Base-by-base conservation (phyloP, 2,888 invertebrate genomes). In the Exephanes ischioxanthus region DNA sequence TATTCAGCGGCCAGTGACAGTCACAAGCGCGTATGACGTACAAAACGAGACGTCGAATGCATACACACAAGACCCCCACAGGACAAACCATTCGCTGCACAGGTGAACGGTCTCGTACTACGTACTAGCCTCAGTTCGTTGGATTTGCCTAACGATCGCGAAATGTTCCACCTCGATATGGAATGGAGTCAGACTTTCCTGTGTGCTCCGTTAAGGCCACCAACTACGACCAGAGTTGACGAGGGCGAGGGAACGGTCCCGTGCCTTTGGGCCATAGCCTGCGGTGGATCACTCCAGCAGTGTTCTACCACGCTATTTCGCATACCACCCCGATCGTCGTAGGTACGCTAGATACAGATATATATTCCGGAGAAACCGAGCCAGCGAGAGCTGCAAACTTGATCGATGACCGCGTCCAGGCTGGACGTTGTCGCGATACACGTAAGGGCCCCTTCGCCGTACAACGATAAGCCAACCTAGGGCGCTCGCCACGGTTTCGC, bases 321-420 rank as follows among this genome's bases (percentile, higher is more conserved):
- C 61, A 61, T 63, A 73, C 73, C 11, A 14, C 9, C 37, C 19
- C 33, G n/a, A 41, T 37, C 41, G 7, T 63, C 67, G 48, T 63
- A 26, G 5, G 16, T 14, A 63, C 22, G 55, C 30, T 22, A 11
- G 19, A 71, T 33, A 53, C 53, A 53, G 11, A 9, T 33, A 71
- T 48, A 61, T 37, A 30, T 26, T 77, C 70, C 53, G 2, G 83
- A 67, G 48, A 78, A 76, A 78, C 75, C 53, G 66, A 55, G 67
- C 67, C 22, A 79, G 37, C 80, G 45, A 72, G 84, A 79, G 82
- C 68, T 33, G 79, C 58, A 30, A 77, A 86, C 86, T 86, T 86
- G 86, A 86, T 86, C 86, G 83, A 86, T 86, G 86, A 83, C 83
- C 86, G 86, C 77, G 83, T 83, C 73, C 83, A 83, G 80, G 83